Percentiles rank a stretch among this genome's conserved stretches.
Evolutionary conservation across 2,888 invertebrate species (phyloP).

Genomic region (Agrochola circellaris): DNA sequence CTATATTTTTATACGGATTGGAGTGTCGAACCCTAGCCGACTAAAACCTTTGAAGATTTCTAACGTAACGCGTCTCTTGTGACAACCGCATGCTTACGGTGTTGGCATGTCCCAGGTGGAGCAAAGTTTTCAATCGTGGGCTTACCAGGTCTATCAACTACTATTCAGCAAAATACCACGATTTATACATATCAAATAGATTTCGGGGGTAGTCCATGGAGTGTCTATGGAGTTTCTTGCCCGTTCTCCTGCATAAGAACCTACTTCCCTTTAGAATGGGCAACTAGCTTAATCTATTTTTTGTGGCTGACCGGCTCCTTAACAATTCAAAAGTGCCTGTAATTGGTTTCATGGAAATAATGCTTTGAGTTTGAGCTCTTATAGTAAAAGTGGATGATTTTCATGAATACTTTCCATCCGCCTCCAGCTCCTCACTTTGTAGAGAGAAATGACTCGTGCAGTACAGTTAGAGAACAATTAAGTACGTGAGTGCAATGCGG

Average conservation of each 20-base stretch:
- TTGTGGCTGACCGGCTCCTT: neutral
- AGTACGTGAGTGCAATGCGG: slow-evolving; percentile 79
- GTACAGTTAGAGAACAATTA: slow-evolving; percentile 77
- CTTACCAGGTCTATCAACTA: neutral
- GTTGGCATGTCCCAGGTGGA: too few relatives aligned
- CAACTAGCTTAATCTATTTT: neutral
- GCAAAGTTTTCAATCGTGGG: neutral
- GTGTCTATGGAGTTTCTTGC: neutral
- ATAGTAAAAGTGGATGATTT: neutral
- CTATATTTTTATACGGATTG: too few relatives aligned
- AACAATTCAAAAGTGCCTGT: neutral
- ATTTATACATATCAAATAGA: too few relatives aligned
- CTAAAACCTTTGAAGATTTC: neutral
- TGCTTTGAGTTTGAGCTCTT: neutral
- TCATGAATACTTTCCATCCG: slow-evolving; percentile 4
- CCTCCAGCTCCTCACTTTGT: slow-evolving; percentile 5
- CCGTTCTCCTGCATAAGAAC: neutral
- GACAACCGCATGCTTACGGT: too few relatives aligned
- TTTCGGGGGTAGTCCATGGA: neutral
- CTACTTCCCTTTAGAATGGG: neutral
- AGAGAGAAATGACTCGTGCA: slow-evolving; percentile 27
- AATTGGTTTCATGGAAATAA: neutral
- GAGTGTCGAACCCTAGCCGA: neutral
- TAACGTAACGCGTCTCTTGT: too few relatives aligned
- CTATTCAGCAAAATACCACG: neutral